A percentile compares a stretch with the other conserved stretches of the same genome.
These are phyloP conservation scores for Pedionomus torquatus DNA, from an alignment of 2,113 vertebrate genomes.

Conservation along the genomic window DNA sequence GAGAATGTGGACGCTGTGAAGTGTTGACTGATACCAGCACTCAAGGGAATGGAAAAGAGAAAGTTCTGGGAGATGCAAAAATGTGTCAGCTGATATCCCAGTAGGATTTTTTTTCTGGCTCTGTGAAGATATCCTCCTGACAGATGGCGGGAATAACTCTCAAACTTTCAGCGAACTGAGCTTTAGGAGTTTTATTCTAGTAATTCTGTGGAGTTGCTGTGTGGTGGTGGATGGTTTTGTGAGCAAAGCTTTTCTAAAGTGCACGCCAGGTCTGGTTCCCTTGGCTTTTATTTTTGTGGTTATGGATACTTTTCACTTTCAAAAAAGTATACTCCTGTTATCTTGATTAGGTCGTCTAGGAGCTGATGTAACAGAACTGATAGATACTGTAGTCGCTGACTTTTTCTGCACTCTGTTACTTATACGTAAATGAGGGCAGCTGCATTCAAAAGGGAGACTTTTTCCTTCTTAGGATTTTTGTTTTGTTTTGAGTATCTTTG, in stretches of 20 bases:
- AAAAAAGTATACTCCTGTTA: neutral
- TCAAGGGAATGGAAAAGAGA: slow-evolving; percentile 40
- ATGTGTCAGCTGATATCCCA: slow-evolving; percentile 45
- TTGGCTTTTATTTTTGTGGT: neutral
- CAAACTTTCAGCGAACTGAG: neutral
- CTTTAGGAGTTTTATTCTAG: neutral
- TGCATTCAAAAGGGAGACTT: neutral
- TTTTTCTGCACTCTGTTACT: neutral
- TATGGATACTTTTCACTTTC: neutral
- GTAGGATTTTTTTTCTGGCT: neutral
- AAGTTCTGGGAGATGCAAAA: slow-evolving; percentile 44
- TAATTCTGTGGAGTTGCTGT: neutral
- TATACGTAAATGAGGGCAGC: neutral
- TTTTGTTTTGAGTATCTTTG: neutral
- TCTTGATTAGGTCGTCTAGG: neutral
- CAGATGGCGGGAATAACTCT: neutral
- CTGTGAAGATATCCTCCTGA: neutral
- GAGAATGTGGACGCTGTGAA: neutral
- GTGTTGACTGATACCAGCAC: slow-evolving; percentile 43
- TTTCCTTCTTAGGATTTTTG: neutral
- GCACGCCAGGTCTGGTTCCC: neutral
- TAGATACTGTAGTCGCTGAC: neutral
- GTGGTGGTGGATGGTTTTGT: neutral
- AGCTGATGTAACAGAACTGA: neutral
- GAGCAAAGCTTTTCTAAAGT: neutral